These are phyloP conservation scores for Sapajus apella DNA, from an alignment of 2,113 vertebrate species.

Conservation along the genomic window DNA sequence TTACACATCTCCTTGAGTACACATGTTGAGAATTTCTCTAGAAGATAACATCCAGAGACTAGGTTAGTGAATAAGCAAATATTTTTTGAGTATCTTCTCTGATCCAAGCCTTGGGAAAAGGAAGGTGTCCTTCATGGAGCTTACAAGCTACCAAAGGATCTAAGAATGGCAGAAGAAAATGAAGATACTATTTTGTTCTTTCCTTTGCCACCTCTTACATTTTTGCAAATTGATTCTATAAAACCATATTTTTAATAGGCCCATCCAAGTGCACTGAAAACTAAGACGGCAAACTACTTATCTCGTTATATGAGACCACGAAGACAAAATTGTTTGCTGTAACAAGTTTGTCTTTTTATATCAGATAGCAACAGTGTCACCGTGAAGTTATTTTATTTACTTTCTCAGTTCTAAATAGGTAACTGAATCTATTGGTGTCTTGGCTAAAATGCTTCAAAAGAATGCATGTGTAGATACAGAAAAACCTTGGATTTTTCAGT, in stretches of 20 bases:
- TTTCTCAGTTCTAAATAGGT: background rate
- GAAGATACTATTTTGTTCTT: background rate
- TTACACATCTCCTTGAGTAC: too few relatives aligned
- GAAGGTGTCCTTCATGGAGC: background rate
- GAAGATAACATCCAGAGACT: too few relatives aligned
- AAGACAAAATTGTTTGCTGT: background rate
- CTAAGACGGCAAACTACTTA: background rate
- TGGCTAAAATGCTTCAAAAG: background rate
- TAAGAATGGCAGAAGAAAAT: background rate
- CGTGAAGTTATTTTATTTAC: background rate
- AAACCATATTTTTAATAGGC: background rate
- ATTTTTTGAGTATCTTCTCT: background rate
- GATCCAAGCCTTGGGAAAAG: background rate
- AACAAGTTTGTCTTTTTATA: background rate
- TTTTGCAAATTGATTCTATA: background rate
- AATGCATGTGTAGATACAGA: background rate
- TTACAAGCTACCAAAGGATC: background rate
- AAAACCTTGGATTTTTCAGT: background rate
- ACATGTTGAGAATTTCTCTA: too few relatives aligned
- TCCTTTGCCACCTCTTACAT: background rate
- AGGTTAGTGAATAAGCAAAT: background rate
- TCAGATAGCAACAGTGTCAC: background rate
- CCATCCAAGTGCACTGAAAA: background rate
- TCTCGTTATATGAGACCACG: background rate
- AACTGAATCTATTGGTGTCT: background rate